Evolutionary conservation across 2,797 vertebrate species (phyloP), one percentile per base, ranked within the genome.

Genomic region (Threskiornis aethiopicus): DNA sequence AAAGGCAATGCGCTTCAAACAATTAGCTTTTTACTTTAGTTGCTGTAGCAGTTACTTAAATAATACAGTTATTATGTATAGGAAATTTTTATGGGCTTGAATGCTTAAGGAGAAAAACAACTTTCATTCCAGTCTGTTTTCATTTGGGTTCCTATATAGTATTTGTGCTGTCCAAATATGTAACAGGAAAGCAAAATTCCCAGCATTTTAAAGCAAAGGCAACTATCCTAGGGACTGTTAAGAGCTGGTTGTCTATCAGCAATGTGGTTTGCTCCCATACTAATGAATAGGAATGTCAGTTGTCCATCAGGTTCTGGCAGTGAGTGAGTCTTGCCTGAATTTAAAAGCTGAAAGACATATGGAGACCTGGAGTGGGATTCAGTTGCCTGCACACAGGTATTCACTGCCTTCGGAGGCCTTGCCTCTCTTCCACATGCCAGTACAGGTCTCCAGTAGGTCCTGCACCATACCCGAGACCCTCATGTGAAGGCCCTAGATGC

Each of bases 111-210:
- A 96, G 92, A 84, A 97, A 96, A 96, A 19, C 69, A 96, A 49
- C 92, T 96, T 98, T 96, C 17, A 89, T 90, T 95, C 64, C 72
- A 79, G 78, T 24, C 46, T 79, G 55, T 94, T 97, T 98, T 94
- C 84, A 90, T 97, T 84, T 96, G 89, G 28, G 33, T 97, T 97
- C 77, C 73, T 93, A 80, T 67, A 62, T 41, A 85, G 35, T 85
- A 89, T 93, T 97, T 95, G 91, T 95, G 78, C 90, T 88, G 89
- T 91, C 91, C 91, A 96, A 92, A 93, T 94, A 90, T 49, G 92
- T 87, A 97, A 94, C 49, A 89, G 71, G 83, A 95, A 70, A 95
- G 82, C 79, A 94, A 96, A 97, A 95, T 96, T 97, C 82, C 87
- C 75, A 79, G 41, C 20, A 51, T 87, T 95, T 97, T 94, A 66